These are phyloP conservation scores for Epinephelus cyanopodus DNA, from an alignment of 2,113 vertebrate species.

Conservation along the genomic window DNA sequence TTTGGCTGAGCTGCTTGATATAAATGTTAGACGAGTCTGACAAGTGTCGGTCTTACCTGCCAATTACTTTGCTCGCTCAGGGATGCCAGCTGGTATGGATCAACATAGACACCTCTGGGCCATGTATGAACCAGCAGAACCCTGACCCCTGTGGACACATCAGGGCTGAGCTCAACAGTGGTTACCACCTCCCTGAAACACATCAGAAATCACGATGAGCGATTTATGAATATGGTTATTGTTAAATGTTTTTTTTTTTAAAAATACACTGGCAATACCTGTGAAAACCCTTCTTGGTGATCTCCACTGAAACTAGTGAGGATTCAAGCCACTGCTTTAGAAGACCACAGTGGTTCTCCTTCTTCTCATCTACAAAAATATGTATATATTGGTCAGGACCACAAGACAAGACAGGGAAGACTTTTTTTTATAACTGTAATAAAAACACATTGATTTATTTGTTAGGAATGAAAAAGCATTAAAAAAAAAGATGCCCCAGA, in stretches of 20 bases:
- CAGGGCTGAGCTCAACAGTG: slow-evolving; percentile 80
- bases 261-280: slow-evolving; percentile 68
- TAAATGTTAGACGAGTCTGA: not conserved
- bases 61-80: slow-evolving; percentile 84
- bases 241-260: no score
- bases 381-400: not conserved
- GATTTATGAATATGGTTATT: not conserved
- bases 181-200: slow-evolving; percentile 88
- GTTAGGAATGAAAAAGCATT: not conserved
- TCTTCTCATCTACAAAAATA: slow-evolving; percentile 50
- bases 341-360: slow-evolving; percentile 53
- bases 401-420: not conserved
- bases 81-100: slow-evolving; percentile 91
- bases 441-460: not conserved
- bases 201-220: not conserved
- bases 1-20: not conserved
- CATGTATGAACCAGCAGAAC: slow-evolving; percentile 84
- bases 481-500: not conserved
- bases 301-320: slow-evolving; percentile 69
- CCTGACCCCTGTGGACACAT: slow-evolving; percentile 69
- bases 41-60: slow-evolving; percentile 82
- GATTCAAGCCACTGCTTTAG: slow-evolving; percentile 62
- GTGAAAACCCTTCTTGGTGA: slow-evolving; percentile 84
- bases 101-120: slow-evolving; percentile 89
- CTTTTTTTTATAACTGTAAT: not conserved